Evolutionary conservation across 2,888 invertebrate genomes (phyloP), one percentile per base, ranked within the genome.

Genomic region (Catocala nupta): DNA sequence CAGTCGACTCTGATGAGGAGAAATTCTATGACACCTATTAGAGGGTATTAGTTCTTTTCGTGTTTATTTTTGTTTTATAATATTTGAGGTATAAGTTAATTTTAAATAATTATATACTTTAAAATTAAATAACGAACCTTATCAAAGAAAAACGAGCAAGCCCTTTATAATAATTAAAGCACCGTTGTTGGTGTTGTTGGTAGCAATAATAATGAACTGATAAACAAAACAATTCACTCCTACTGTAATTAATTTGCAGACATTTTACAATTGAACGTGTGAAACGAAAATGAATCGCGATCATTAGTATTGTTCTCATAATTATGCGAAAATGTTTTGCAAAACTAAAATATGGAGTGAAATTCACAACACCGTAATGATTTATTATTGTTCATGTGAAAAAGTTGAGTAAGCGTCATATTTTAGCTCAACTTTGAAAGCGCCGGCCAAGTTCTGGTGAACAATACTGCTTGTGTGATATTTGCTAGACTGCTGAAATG

Each of bases 221-320:
- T 25, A 25, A 3, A 25, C 25, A 25, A 25, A 25, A 55, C 55
- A 61, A 61, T 61, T 12, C 33, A 33, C 61, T 42, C 55, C 63
- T 55, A 64, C n/a, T 25, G 25, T 54, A 68, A 64, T 65, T 71
- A 45, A 48, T 59, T 54, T 56, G 51, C 47, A 53, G 39, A 10
- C 55, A 72, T 76, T 76, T 70, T 68, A 66, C 66, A 66, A 70
- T 68, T 59, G 56, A 55, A 56, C 68, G 75, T 68, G 81, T 55
- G 75, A 75, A 78, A 70, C 66, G 69, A 75, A 79, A 79, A 73
- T 74, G 39, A 73, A 70, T 73, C 68, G 71, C 55, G 58, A 70
- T 58, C 56, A 58, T 45, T 51, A 68, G 75, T 52, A 81, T 83
- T 82, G 82, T 83, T 75, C 50, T 36, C 10, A 71, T 71, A 82